phyloP scores from a whole-genome alignment of 2,113 vertebrate species.

The Mobula hypostoma region DNA sequence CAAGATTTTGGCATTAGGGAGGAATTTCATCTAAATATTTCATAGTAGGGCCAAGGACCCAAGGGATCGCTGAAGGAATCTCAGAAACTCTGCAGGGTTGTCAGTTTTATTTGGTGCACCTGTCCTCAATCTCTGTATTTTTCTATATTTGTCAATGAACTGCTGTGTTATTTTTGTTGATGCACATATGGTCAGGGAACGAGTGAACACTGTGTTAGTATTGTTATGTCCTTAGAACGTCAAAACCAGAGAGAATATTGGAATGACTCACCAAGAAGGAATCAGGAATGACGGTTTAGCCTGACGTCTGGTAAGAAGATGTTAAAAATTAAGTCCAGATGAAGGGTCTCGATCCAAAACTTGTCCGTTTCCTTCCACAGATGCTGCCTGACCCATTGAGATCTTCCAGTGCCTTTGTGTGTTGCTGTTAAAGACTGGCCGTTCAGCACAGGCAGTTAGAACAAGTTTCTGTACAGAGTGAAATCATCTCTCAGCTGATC shows the following conservation, averaged over 20 bases:
- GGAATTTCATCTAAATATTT: slow-evolving; percentile 8
- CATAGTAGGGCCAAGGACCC: not conserved
- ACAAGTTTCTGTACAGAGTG: no score
- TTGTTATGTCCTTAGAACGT: not conserved
- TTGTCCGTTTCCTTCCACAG: no score
- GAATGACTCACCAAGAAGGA: not conserved
- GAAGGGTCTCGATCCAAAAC: no score
- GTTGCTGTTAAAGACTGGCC: no score
- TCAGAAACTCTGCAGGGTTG: not conserved
- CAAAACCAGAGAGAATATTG: not conserved
- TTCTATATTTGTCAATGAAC: not conserved
- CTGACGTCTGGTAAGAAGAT: no score
- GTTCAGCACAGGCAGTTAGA: no score
- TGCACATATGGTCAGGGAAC: no score
- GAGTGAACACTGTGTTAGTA: not conserved
- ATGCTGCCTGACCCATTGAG: no score
- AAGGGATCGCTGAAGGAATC: not conserved
- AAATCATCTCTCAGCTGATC: no score
- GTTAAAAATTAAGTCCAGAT: no score
- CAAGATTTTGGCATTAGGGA: not conserved
- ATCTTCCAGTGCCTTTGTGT: no score
- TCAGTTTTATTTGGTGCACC: not conserved
- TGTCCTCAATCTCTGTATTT: not conserved
- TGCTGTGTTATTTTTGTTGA: not conserved
- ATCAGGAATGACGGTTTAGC: not conserved